These are phyloP conservation scores for Camelus dromedarius DNA, from an alignment of 2,113 vertebrate genomes.

Conservation along the genomic window DNA sequence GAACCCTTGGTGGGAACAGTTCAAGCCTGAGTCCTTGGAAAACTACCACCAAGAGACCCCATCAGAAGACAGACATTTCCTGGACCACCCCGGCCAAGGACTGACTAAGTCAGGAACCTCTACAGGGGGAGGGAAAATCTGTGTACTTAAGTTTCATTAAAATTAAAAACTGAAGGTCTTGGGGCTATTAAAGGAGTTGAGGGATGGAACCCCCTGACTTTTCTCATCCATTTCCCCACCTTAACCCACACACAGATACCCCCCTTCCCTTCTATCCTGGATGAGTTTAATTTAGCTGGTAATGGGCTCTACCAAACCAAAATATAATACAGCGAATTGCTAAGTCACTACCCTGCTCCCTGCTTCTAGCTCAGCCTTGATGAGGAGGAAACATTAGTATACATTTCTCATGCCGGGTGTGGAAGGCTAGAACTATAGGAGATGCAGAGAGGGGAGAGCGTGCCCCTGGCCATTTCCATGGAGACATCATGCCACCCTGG, in stretches of 20 bases:
- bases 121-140: not conserved
- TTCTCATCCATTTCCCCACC: not conserved
- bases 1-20: not conserved
- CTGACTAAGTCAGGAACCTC: not conserved
- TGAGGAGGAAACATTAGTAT: not conserved
- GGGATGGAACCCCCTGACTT: not conserved
- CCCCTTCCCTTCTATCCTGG: not conserved
- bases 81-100: not conserved
- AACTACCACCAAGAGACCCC: not conserved
- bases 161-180: not conserved
- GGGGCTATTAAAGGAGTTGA: not conserved
- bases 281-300: not conserved
- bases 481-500: fast-evolving
- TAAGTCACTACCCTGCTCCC: not conserved
- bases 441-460: not conserved
- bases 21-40: not conserved
- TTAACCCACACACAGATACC: not conserved
- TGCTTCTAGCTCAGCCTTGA: not conserved
- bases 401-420: not conserved
- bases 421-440: not conserved
- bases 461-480: not conserved
- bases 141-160: constrained; percentile 49
- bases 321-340: not conserved
- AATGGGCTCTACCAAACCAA: not conserved
- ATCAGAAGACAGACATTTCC: not conserved